Conservation (phyloP, 2,797 vertebrate genomes). For the Telmatherina bonti region DNA sequence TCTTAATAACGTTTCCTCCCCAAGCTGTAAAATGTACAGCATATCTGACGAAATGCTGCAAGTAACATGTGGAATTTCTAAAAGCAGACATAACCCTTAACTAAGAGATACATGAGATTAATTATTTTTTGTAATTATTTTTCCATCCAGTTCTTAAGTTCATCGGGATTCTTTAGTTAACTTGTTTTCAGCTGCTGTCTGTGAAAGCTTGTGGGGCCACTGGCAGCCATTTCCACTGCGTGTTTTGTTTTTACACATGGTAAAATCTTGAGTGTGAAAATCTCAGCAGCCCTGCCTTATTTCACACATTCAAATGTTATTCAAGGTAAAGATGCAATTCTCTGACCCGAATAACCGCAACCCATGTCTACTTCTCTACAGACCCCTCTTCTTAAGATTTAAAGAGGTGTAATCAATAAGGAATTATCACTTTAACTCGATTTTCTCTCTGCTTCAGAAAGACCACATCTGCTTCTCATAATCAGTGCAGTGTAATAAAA, state of each 20-base stretch:
- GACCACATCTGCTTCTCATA: constrained; percentile 36
- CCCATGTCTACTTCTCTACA: constrained; percentile 6
- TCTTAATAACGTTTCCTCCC: not conserved
- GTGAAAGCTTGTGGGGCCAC: constrained; percentile 17
- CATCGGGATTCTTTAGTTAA: not conserved
- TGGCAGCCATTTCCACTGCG: constrained; percentile 24
- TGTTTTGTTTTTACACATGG: constrained; percentile 56
- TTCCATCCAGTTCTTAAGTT: not conserved
- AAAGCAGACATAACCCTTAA: not conserved
- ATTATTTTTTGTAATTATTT: not conserved
- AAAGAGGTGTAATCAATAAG: constrained; percentile 18
- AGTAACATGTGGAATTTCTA: not conserved
- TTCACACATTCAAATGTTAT: constrained; percentile 57
- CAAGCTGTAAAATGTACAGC: not conserved
- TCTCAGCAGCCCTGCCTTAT: constrained; percentile 34
- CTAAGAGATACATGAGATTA: too few species aligned
- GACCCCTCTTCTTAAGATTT: not conserved
- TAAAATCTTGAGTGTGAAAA: constrained; percentile 53
- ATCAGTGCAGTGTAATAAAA: constrained; percentile 24
- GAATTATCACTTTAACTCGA: constrained; percentile 22
- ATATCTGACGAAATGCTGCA: not conserved
- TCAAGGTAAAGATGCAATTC: constrained; percentile 5
- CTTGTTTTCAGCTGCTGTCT: not conserved
- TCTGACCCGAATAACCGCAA: not conserved
- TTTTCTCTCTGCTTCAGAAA: constrained; percentile 14